These are phyloP conservation scores for Dermolepida albohirtum DNA, from an alignment of 2,888 invertebrate genomes.

Conservation along the genomic window DNA sequence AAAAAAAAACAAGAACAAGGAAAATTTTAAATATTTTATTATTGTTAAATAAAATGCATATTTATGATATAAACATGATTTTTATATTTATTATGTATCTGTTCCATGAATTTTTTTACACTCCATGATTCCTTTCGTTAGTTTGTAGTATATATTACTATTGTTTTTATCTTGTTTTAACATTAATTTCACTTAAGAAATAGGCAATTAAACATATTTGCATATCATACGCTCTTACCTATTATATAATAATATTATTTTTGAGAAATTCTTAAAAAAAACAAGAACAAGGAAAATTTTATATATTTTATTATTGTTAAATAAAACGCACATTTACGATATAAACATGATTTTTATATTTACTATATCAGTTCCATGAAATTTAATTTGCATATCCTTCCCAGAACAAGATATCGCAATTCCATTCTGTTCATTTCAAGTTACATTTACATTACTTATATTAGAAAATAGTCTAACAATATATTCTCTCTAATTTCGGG, in stretches of 20 bases:
- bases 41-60: constrained; percentile 36
- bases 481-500: constrained; percentile 47
- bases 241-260: too few relatives aligned
- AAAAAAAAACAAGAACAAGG: too few relatives aligned
- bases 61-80: constrained; percentile 64
- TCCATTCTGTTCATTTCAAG: constrained; percentile 31
- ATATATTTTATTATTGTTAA: too few relatives aligned
- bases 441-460: constrained; percentile 52
- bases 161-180: too few relatives aligned
- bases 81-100: constrained; percentile 61
- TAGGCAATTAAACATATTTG: too few relatives aligned
- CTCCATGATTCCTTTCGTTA: too few relatives aligned
- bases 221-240: too few relatives aligned
- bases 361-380: constrained; percentile 61
- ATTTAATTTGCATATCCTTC: constrained; percentile 48
- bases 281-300: too few relatives aligned
- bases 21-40: too few relatives aligned
- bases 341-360: constrained; percentile 63
- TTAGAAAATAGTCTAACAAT: constrained; percentile 53
- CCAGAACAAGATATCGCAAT: background rate
- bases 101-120: constrained; percentile 61
- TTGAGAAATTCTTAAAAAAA: too few relatives aligned
- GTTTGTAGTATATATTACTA: too few relatives aligned
- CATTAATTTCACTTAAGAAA: too few relatives aligned
- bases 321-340: constrained; percentile 54